These are phyloP conservation scores for Cygnus buccinator DNA, from an alignment of 2,113 vertebrate species.

Conservation along the genomic window DNA sequence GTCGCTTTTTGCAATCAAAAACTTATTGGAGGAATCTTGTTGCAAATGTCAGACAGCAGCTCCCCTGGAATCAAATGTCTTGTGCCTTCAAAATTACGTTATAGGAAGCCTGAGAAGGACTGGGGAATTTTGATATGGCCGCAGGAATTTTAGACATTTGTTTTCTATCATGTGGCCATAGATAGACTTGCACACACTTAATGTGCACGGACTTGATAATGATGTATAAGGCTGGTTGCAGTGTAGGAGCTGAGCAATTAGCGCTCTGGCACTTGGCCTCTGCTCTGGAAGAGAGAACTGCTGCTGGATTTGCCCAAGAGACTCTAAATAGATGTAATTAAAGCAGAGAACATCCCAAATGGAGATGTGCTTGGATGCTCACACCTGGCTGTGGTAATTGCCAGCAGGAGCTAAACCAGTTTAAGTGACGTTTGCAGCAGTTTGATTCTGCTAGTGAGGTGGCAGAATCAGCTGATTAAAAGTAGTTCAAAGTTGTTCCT, in stretches of 20 bases:
- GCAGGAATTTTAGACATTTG: not conserved
- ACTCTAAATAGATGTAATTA: conserved; percentile 43
- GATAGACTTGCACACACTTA: not conserved
- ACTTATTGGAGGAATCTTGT: not conserved
- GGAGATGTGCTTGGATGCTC: conserved; percentile 27
- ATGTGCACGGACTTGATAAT: not conserved
- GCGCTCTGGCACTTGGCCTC: not conserved
- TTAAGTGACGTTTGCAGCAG: not conserved
- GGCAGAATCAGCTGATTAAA: not conserved
- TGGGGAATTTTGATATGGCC: not conserved
- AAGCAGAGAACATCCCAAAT: conserved; percentile 36
- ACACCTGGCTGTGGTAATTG: conserved; percentile 22
- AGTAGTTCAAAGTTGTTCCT: not conserved
- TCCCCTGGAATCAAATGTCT: not conserved
- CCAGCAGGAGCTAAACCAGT: conserved; percentile 18
- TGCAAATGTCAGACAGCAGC: not conserved
- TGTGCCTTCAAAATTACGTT: not conserved
- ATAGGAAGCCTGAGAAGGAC: not conserved
- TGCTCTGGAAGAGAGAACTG: not conserved
- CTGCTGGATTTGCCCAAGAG: conserved; percentile 1
- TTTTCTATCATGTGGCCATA: fast-evolving
- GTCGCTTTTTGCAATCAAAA: not conserved
- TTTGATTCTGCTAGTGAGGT: not conserved
- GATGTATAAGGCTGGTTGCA: not conserved
- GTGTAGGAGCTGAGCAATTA: not conserved